Evolutionary conservation across 2,797 vertebrate genomes (phyloP), one percentile per base, ranked within the genome.

Genomic region (Coccyzus lansbergi): DNA sequence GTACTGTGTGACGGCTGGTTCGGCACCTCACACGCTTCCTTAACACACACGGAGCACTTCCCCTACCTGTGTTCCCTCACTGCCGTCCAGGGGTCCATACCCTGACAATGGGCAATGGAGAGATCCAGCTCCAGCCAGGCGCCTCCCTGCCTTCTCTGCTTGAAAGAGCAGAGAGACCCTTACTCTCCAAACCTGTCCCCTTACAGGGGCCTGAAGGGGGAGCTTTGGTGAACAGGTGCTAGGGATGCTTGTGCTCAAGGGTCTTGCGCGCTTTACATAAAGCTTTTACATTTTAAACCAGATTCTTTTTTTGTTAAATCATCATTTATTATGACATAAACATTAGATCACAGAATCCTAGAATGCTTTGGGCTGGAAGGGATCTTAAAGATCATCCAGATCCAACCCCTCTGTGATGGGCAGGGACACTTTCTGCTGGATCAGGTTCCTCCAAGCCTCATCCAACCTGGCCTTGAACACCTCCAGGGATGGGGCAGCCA

Each of bases 141-240:
- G 17, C 24, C n/a, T 62, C 11, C 19, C 28, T 7, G 5, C 51
- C 46, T 36, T 17, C 40, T 28, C 7, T 3, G 20, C 34, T 22
- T 34, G 4, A 13, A 18, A 10, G 15, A 2, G 4, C 2, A 0
- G 36, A 31, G 36, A 38, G 19, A 36, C 12, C 28, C 16, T 46
- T 4, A 4, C 12, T 21, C 10, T 4, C 24, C 12, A 10, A 20
- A 16, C 51, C 69, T 65, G 38, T n/a, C 14, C 26, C 20, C 5
- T 2, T 3, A 1, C 10, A 8, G 14, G 15, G 26, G 40, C 28
- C 21, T 9, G 18, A 38, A 0, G 2, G 11, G 7, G 31, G 12
- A 38, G 25, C 36, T 55, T 55, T 26, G 31, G 81, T 3, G 15
- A 71, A 64, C 31, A 20, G 65, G 29, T 31, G 81, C 58, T 33